Evolutionary conservation across 2,113 vertebrate genomes (phyloP).

Genomic region (Petaurus breviceps): DNA sequence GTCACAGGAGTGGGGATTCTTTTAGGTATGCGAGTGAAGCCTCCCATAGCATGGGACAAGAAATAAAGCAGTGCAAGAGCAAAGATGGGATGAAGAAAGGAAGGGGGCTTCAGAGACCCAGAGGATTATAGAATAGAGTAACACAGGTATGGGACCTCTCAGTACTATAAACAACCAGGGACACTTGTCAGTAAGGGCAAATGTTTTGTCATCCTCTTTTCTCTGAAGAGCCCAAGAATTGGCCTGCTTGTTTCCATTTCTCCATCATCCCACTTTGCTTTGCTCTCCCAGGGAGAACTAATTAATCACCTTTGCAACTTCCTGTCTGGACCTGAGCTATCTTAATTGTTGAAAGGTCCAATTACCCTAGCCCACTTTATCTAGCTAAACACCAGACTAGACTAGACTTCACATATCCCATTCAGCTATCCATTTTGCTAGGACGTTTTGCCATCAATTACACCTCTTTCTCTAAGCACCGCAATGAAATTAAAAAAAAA

Average conservation of each 20-base stretch:
- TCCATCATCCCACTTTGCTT: background rate
- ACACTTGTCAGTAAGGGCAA: background rate
- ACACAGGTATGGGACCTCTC: no score
- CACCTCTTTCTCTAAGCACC: no score
- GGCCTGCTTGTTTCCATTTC: background rate
- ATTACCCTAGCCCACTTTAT: background rate
- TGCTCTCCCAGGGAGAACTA: background rate
- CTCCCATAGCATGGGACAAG: background rate
- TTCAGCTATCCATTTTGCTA: no score
- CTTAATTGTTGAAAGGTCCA: background rate
- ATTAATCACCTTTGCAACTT: background rate
- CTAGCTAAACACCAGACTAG: background rate
- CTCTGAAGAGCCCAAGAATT: background rate
- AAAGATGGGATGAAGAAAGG: no score
- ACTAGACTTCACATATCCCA: no score
- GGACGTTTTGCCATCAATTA: no score
- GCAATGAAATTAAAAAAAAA: no score
- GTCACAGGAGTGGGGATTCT: background rate
- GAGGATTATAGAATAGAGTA: background rate
- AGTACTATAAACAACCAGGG: background rate
- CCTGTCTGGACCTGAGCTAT: background rate
- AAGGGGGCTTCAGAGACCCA: background rate
- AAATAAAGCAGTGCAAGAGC: background rate
- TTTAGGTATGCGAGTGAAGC: background rate
- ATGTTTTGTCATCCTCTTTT: background rate